Conservation (phyloP, 2,113 vertebrate genomes). For the Poeciliopsis retropinna region DNA sequence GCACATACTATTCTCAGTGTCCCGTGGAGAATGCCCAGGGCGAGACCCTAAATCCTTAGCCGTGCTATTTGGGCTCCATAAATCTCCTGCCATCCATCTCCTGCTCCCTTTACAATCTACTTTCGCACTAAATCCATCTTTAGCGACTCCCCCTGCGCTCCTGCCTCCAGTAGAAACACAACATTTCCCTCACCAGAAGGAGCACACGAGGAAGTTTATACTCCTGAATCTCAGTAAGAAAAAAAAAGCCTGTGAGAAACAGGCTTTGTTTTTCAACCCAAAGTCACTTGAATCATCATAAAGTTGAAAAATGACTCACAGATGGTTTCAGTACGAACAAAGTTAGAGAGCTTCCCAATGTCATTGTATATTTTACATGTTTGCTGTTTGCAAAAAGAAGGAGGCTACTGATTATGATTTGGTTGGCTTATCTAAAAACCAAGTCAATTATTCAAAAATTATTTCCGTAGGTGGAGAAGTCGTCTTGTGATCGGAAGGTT, state of each 20-base stretch:
- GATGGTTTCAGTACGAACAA: background rate
- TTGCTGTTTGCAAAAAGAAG: background rate
- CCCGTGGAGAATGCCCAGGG: slow-evolving; percentile 57
- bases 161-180: slow-evolving; percentile 31
- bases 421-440: too few species aligned
- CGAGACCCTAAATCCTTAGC: slow-evolving; percentile 53
- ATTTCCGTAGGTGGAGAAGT: too few species aligned
- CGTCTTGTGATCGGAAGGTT: too few species aligned
- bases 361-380: background rate
- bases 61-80: slow-evolving; percentile 40
- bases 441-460: too few species aligned
- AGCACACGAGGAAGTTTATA: background rate
- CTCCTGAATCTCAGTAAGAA: background rate
- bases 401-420: background rate
- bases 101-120: slow-evolving; percentile 13
- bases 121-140: background rate
- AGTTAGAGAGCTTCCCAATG: background rate
- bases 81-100: slow-evolving; percentile 40
- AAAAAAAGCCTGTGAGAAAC: too few species aligned
- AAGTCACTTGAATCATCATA: background rate
- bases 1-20: slow-evolving; percentile 70
- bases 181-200: background rate
- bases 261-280: background rate
- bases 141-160: background rate
- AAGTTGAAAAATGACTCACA: background rate